A percentile compares a stretch with the other conserved stretches of the same genome.
phyloP scores from a whole-genome alignment of 2,888 invertebrate genomes.

The Caenorhabditis sinica region DNA sequence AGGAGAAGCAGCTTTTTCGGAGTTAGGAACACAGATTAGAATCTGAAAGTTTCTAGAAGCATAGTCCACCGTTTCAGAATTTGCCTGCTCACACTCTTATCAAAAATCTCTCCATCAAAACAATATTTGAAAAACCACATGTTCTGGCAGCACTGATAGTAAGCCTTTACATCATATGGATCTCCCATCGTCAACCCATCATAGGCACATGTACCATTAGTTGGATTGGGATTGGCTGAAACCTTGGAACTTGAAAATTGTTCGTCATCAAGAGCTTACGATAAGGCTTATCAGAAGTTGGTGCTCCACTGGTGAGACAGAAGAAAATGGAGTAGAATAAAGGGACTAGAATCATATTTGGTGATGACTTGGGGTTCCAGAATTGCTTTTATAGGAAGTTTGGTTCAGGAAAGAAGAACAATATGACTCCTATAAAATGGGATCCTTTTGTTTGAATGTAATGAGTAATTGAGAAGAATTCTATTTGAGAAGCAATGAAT shows the following conservation, averaged over 20 bases:
- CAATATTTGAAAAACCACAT: constrained; percentile 42
- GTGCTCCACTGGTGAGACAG: background rate
- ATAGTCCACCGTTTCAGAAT: background rate
- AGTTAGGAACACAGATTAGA: background rate
- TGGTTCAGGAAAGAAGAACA: background rate
- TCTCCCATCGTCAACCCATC: constrained; percentile 54
- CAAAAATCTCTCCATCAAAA: constrained; percentile 21
- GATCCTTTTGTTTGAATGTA: no score
- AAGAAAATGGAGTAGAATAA: background rate
- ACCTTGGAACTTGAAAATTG: background rate
- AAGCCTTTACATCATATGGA: constrained; percentile 9
- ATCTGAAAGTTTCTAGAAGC: background rate
- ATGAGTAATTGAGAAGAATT: background rate
- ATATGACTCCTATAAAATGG: no score
- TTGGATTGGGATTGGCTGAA: constrained; percentile 15
- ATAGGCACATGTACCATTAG: constrained; percentile 46
- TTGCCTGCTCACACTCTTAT: constrained; percentile 36
- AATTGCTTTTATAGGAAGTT: background rate
- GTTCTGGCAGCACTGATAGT: constrained; percentile 41
- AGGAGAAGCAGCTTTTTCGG: no score
- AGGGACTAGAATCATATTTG: background rate
- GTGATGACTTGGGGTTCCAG: background rate
- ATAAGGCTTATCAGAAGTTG: background rate
- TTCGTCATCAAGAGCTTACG: background rate
- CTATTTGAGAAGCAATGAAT: no score